Evolutionary conservation across 2,888 invertebrate species (phyloP), one percentile per base, ranked within the genome.

Genomic region (Xanthia togata): DNA sequence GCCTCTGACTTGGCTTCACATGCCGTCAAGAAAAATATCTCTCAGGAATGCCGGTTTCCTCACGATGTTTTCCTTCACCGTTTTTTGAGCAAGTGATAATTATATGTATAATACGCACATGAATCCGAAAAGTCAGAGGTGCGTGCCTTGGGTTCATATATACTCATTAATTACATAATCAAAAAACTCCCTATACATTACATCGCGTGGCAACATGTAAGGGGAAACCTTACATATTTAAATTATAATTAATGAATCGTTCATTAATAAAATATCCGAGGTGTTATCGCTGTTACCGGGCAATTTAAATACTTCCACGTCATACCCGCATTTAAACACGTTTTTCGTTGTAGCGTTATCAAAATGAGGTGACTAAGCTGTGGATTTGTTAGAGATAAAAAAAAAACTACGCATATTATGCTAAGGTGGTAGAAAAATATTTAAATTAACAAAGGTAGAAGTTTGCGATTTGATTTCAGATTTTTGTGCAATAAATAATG

Each of bases 211-310:
- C 38, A 72, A 35, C 44, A n/a, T 26, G 9, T 59, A 59, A 26
- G 17, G 55, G 35, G 26, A 60, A 70, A 70, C 73, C 67, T 83
- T 62, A 55, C 68, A n/a, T 65, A 76, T 77, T 80, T 75, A 81
- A 81, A 81, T 83, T 64, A 76, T 80, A 78, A 87, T 87, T 83
- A 87, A 85, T 83, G 81, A 76, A 73, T 59, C 41, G 69, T 55
- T 80, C 71, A 73, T 84, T 86, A 84, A 72, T 74, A 57, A 70
- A 68, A 75, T 83, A 72, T 38, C 47, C 57, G 26, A 76, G 76
- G 70, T 78, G 71, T 60, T 82, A 73, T 70, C 75, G 64, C 67
- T n/a, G 50, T 63, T 76, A 59, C 64, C 6, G 31, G n/a, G 68
- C 62, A 72, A 79, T 83, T 74, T 64, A 72, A 76, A 81, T 79